These are phyloP conservation scores for Aethes cnicana DNA, from an alignment of 2,888 invertebrate species.

Conservation along the genomic window DNA sequence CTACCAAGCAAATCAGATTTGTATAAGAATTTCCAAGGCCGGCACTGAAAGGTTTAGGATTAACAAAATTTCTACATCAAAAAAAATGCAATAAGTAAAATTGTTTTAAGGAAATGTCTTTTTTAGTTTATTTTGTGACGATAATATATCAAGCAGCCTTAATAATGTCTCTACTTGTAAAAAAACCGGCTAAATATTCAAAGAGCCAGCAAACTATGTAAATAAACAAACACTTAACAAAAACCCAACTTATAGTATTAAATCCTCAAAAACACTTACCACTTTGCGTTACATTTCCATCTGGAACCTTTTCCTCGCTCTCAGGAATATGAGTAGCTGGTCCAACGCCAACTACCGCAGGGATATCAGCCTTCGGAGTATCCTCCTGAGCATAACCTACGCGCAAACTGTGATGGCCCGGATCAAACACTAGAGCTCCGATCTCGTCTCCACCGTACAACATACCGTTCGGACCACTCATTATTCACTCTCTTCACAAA, in stretches of 20 bases:
- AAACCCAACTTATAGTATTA: neutral
- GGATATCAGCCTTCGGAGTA: conserved; percentile 99
- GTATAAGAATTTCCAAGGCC: no score
- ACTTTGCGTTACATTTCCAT: conserved; percentile 85
- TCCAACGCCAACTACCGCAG: conserved; percentile 93
- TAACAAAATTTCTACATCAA: no score
- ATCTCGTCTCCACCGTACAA: conserved; percentile 98
- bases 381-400: conserved; percentile 99
- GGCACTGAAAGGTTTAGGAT: no score
- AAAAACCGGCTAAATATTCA: no score
- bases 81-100: no score
- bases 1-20: no score
- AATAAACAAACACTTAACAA: no score
- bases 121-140: no score
- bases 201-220: no score
- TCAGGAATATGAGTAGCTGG: conserved; percentile 87
- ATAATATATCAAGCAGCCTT: no score
- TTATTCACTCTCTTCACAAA: conserved; percentile 36
- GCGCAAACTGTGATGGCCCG: conserved; percentile 88
- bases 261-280: conserved; percentile 53
- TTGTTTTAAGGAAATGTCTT: no score
- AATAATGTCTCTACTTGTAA: no score
- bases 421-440: conserved; percentile 98
- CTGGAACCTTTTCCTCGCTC: conserved; percentile 88
- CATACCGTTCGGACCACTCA: conserved; percentile 85